Base-by-base conservation (phyloP, 2,113 vertebrate genomes). In the Brachyistius frenatus region DNA sequence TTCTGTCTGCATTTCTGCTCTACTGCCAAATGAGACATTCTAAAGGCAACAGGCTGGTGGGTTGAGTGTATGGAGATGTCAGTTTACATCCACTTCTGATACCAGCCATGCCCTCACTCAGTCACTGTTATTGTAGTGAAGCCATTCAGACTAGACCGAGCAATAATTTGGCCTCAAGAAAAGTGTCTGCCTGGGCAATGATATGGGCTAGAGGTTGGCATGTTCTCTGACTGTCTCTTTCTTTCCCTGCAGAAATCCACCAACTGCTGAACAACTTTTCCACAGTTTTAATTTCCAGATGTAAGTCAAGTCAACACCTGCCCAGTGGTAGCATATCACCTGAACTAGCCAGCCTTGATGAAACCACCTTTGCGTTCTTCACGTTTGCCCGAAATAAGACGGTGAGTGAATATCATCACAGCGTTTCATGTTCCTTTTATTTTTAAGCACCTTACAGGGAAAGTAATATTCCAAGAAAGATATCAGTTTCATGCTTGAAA, bases 1-100 rank as follows among this genome's bases (percentile, higher is more conserved):
- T 78, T 75, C 77, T 84, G 50, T 84, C 75, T 78, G 81, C 60
- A 62, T 90, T 92, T 91, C 85, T 90, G 89, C 83, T 91, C 81
- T 64, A 5, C 61, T 90, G 91, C 83, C 78, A 75, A 87, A 88
- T 83, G 39, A 86, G 88, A 91, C 73, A 79, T 86, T 86, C 84
- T 86, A 76, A 87, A 81, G 61, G 71, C 84, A 92, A 84, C 82
- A 80, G 78, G 81, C 82, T 89, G 82, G 81, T 83, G 70, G 76
- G 82, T 54, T 66, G 64, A 74, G 72, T 86, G 53, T 73, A 64
- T 63, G 74, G 11, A 41, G 78, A 83, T 87, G 91, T 91, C 91
- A 86, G 71, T 86, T 87, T 76, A 41, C 55, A 90, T 90, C 67
- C 63, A 69, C 75, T 62, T 78, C 88, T 71, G 41, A 78, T 85